A percentile compares a stretch with the other conserved stretches of the same genome.
These are phyloP conservation scores for Cheumatopsyche charites DNA, from an alignment of 1,140 invertebrate species.

Conservation along the genomic window DNA sequence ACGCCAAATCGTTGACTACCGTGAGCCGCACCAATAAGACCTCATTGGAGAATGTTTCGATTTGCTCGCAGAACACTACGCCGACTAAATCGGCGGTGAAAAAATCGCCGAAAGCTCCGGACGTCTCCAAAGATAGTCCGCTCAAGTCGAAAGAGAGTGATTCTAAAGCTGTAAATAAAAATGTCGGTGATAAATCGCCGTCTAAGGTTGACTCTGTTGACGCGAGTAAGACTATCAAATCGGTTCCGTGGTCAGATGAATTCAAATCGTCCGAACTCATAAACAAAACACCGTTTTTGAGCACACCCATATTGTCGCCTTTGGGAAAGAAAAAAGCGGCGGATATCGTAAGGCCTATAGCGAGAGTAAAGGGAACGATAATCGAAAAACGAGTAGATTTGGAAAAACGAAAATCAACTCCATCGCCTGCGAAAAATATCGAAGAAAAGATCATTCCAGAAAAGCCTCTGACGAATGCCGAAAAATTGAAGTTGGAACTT, in stretches of 20 bases:
- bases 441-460: constrained; percentile 33
- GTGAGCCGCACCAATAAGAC: constrained; percentile 29
- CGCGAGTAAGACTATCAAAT: constrained; percentile 10
- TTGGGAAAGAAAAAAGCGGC: constrained; percentile 54
- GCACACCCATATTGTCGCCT: constrained; percentile 39
- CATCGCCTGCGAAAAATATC: constrained; percentile 31
- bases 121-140: not conserved
- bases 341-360: constrained; percentile 59
- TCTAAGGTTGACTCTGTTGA: constrained; percentile 12
- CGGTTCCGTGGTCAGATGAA: constrained; percentile 25
- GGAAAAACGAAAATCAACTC: constrained; percentile 54
- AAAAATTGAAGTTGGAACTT: constrained; percentile 35
- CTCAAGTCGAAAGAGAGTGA: constrained; percentile 39
- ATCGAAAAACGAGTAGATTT: constrained; percentile 57
- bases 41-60: constrained; percentile 36
- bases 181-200: constrained; percentile 4
- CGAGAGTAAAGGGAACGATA: constrained; percentile 60
- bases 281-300: constrained; percentile 41
- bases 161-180: constrained; percentile 16
- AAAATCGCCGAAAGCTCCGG: constrained; percentile 11
- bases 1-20: not conserved
- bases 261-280: constrained; percentile 29
- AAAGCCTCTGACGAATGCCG: not conserved
- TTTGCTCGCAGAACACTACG: not conserved
- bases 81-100: constrained; percentile 7